Evolutionary conservation across 2,113 vertebrate species (phyloP).

Genomic region (Zeus faber): DNA sequence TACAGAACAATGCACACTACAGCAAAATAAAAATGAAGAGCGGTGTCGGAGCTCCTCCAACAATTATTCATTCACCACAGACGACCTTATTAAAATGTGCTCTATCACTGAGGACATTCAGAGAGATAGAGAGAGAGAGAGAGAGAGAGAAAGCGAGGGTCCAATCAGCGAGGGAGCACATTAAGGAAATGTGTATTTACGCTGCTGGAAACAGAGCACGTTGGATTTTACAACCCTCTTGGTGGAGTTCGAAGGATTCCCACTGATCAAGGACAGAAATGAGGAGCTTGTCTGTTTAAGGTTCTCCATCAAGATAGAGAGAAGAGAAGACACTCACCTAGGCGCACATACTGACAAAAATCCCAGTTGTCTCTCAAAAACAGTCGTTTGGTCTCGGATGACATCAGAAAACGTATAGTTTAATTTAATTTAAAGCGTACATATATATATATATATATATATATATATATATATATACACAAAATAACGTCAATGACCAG

Average conservation of each 20-base stretch:
- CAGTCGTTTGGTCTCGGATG: too few relatives aligned
- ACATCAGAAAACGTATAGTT: too few relatives aligned
- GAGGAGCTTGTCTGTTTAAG: slow-evolving; percentile 18
- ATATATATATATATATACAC: too few relatives aligned
- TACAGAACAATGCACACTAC: slow-evolving; percentile 44
- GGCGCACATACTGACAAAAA: too few relatives aligned
- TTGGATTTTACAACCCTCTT: slow-evolving; percentile 38
- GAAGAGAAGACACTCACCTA: not conserved
- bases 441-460: too few relatives aligned
- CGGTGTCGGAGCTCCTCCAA: not conserved
- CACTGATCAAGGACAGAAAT: slow-evolving; percentile 44
- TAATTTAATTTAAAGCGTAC: too few relatives aligned
- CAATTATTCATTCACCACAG: slow-evolving; percentile 4
- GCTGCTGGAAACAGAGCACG: slow-evolving; percentile 78
- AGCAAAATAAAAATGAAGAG: slow-evolving; percentile 2
- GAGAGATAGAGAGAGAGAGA: not conserved
- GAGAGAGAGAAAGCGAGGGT: slow-evolving; percentile 16
- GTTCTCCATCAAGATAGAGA: slow-evolving; percentile 8
- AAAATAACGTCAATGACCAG: too few relatives aligned
- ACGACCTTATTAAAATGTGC: slow-evolving; percentile 15
- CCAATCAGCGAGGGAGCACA: slow-evolving; percentile 75
- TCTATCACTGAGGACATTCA: slow-evolving; percentile 32
- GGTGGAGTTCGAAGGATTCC: slow-evolving; percentile 51
- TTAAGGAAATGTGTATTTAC: slow-evolving; percentile 85
- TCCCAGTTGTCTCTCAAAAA: too few relatives aligned